A percentile compares a stretch with the other conserved stretches of the same genome.
Evolutionary conservation across 2,797 vertebrate genomes (phyloP).

Genomic region (Cirrhinus mrigala): DNA sequence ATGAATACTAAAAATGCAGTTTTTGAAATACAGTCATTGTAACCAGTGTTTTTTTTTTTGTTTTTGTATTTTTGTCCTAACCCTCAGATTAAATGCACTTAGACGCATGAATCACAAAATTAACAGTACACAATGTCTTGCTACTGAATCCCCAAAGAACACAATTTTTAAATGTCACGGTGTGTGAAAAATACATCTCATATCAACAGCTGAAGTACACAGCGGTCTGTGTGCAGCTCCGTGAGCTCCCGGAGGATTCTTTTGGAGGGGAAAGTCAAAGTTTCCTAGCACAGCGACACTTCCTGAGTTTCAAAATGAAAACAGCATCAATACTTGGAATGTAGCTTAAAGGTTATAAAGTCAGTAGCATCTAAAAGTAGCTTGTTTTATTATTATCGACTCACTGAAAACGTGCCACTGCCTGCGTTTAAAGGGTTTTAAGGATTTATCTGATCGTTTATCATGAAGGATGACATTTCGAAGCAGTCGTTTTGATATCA

Average conservation of each 20-base stretch:
- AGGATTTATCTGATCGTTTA: background rate
- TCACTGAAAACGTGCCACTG: background rate
- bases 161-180: constrained; percentile 33
- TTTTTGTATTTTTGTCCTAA: background rate
- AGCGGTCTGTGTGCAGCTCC: background rate
- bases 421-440: background rate
- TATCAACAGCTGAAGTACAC: background rate
- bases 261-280: background rate
- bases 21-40: no score
- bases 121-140: background rate
- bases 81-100: background rate
- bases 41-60: background rate
- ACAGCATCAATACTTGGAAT: constrained; percentile 3
- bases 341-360: background rate
- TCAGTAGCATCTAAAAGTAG: background rate
- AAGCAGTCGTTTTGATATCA: background rate
- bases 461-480: constrained; percentile 13
- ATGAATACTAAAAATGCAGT: no score
- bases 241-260: background rate
- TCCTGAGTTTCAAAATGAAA: constrained; percentile 9
- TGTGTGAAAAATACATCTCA: background rate
- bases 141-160: background rate
- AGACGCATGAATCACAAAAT: background rate
- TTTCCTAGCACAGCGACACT: background rate
- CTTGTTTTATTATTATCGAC: background rate